Percentiles rank a stretch among this genome's conserved stretches.
Conservation (phyloP, 2,797 vertebrate genomes). For the Anabas testudineus region DNA sequence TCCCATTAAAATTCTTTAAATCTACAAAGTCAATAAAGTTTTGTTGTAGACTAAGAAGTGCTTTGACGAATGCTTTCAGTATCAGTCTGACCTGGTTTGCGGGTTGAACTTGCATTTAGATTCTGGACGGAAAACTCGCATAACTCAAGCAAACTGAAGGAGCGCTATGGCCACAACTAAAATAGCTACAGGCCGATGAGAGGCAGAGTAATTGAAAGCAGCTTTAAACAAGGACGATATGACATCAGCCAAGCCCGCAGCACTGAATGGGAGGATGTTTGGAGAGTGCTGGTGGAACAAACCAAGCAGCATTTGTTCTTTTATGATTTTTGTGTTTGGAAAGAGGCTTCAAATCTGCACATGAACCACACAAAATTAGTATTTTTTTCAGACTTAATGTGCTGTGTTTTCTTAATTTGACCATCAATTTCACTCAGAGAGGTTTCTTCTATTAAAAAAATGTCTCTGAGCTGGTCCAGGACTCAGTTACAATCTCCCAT, state of each 20-base stretch:
- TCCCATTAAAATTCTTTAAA: conserved; percentile 5
- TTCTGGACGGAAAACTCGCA: conserved; percentile 41
- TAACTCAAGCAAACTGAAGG: conserved; percentile 33
- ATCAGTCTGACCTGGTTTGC: conserved; percentile 10
- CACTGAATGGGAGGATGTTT: conserved; percentile 51
- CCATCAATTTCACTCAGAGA: background rate
- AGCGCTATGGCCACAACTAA: conserved; percentile 42
- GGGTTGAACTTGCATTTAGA: conserved; percentile 14
- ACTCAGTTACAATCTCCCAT: background rate
- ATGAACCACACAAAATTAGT: background rate
- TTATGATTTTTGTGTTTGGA: conserved; percentile 24
- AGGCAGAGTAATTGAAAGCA: conserved; percentile 71
- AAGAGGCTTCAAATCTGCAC: conserved; percentile 7
- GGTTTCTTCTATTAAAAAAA: background rate
- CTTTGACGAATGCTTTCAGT: background rate
- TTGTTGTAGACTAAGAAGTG: background rate
- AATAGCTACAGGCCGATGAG: conserved; percentile 60
- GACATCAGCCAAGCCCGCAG: conserved; percentile 65
- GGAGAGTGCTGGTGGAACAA: conserved; percentile 32
- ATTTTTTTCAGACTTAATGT: conserved; percentile 3
- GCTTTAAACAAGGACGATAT: conserved; percentile 55
- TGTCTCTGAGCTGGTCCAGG: background rate
- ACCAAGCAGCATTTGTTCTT: conserved; percentile 50
- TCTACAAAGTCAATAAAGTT: background rate
- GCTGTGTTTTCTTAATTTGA: conserved; percentile 14